phyloP scores from a whole-genome alignment of 2,113 vertebrate species.

The Equus przewalskii region DNA sequence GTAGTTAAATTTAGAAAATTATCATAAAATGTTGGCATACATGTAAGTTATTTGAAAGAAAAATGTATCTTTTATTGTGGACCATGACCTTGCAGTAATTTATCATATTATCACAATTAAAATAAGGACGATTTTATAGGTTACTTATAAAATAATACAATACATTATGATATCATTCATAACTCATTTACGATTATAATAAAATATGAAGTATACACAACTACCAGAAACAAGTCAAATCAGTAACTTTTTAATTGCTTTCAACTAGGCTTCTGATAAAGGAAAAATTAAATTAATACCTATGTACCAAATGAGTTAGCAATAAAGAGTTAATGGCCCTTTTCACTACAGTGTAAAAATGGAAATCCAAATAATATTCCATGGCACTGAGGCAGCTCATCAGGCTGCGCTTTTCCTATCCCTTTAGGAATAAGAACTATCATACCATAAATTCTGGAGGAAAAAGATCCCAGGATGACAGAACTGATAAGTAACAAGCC shows the following conservation, averaged over 20 bases:
- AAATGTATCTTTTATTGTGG: constrained; percentile 32
- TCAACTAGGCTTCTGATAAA: neutral
- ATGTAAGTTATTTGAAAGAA: constrained; percentile 43
- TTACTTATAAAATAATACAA: constrained; percentile 60
- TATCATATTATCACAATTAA: constrained; percentile 36
- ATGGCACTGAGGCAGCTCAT: constrained; percentile 14
- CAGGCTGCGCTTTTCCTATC: neutral
- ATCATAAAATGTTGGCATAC: neutral
- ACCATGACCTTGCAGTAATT: neutral
- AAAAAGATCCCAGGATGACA: neutral
- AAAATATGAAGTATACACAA: neutral
- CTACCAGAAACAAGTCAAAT: neutral
- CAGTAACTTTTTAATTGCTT: neutral
- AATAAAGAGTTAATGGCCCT: constrained; percentile 3
- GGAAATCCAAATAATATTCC: neutral
- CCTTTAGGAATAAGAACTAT: constrained; percentile 53
- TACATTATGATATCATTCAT: neutral
- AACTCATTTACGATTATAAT: constrained; percentile 31
- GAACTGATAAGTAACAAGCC: constrained; percentile 59
- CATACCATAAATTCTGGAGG: constrained; percentile 15
- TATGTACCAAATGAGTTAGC: constrained; percentile 29
- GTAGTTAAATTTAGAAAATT: constrained; percentile 12
- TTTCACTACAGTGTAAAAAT: constrained; percentile 9
- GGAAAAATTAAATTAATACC: constrained; percentile 56
- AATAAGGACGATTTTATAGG: constrained; percentile 19